Conservation (phyloP, 1,140 invertebrate species). For the Drosophila aff. region DNA sequence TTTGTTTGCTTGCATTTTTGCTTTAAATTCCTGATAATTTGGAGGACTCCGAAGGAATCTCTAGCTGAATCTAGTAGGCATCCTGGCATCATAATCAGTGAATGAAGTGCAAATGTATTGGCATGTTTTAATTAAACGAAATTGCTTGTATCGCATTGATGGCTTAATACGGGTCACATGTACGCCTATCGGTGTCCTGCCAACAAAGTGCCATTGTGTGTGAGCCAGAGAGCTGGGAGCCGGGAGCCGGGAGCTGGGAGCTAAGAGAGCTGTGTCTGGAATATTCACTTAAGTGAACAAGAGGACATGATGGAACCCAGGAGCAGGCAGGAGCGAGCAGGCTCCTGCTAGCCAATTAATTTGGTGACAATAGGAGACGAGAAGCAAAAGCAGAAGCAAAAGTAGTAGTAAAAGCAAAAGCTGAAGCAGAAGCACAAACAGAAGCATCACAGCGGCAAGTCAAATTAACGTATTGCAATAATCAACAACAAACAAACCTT, state of each 20-base stretch:
- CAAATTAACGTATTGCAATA: slow-evolving; percentile 43
- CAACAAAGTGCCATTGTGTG: slow-evolving; percentile 1
- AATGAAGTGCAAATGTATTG: slow-evolving; percentile 57
- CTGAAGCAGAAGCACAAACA: background rate
- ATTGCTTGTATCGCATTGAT: slow-evolving; percentile 80
- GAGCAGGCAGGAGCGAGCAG: slow-evolving; percentile 4
- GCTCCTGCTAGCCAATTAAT: slow-evolving; percentile 46
- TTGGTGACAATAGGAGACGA: slow-evolving; percentile 35
- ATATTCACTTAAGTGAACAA: slow-evolving; percentile 50
- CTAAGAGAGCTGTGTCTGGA: slow-evolving; percentile 4
- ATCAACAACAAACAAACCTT: slow-evolving; percentile 11
- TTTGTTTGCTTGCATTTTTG: background rate
- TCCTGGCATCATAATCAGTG: slow-evolving; percentile 34
- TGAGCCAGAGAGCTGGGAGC: background rate
- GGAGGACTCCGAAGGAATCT: background rate
- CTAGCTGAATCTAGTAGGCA: background rate
- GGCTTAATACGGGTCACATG: slow-evolving; percentile 66
- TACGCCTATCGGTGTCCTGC: slow-evolving; percentile 34
- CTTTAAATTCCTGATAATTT: background rate
- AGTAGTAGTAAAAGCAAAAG: background rate
- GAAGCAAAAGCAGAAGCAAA: background rate
- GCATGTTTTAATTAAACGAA: slow-evolving; percentile 83
- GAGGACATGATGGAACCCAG: slow-evolving; percentile 18
- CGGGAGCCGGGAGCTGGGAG: background rate
- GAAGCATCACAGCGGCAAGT: background rate